Base-by-base conservation (phyloP, 2,113 vertebrate species). In the Willisornis vidua region DNA sequence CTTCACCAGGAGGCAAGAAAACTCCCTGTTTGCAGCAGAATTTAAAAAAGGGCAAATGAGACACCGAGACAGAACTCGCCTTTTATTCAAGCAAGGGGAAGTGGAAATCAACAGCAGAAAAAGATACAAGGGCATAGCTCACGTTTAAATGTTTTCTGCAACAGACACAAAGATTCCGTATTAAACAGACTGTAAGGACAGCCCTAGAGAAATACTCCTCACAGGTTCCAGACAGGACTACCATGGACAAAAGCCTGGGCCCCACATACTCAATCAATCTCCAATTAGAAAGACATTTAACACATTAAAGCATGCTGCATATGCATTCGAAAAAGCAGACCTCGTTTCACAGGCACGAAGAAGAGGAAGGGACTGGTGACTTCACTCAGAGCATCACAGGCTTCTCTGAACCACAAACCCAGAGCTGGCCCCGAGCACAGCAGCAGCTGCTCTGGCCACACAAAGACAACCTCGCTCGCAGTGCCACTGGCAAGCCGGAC, bases 241-340 rank as follows among this genome's bases (percentile, higher is more conserved):
- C 19, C 35, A 46, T 6, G 33, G 23, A 61, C 70, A 57, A 61
- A 83, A 58, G 62, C 33, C 31, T 14, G 22, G 29, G 25, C 24
- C 24, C 22, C 68, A n/a, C 24, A 16, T 4, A 22, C 55, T 33
- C 31, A 57, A 46, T 23, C 24, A 33, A 13, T 9, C 37, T 58
- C 26, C 31, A 26, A 9, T 16, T 4, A 51, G 4, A 65, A 57
- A 58, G 7, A 7, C 25, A 33, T 15, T 46, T 14, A 59, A 4
- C 26, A 61, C 19, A 10, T 4, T 33, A 61, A 49, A 66, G 6
- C 28, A 29, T 0, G 0, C 14, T 23, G 19, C 10, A 14, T 3
- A 15, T 4, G 6, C 24, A 19, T 7, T 45, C 2, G 2, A 19
- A 54, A 72, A 65, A 54, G 25, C 45, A 59, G 33, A 57, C 10